These are phyloP conservation scores for Margarornis squamiger DNA, from an alignment of 2,797 vertebrate genomes.

Conservation along the genomic window DNA sequence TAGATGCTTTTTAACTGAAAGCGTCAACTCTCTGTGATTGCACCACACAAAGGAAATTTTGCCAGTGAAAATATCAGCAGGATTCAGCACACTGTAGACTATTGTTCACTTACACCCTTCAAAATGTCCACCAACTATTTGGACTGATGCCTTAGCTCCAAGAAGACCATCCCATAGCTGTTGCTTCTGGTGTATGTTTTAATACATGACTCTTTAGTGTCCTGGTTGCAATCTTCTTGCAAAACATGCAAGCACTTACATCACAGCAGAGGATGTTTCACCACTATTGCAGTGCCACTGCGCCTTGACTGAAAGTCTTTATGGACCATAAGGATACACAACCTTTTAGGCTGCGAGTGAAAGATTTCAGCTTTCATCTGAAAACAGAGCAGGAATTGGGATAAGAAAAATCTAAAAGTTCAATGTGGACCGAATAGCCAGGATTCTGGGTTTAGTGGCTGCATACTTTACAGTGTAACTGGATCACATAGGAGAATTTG, in stretches of 20 bases:
- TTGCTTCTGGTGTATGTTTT: neutral
- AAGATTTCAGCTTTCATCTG: neutral
- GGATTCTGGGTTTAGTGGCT: neutral
- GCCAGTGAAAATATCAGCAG: neutral
- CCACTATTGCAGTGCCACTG: neutral
- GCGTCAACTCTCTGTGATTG: neutral
- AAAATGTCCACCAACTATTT: neutral
- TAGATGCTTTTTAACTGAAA: neutral
- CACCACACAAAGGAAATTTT: neutral
- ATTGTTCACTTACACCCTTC: neutral
- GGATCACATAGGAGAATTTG: neutral
- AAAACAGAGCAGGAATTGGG: neutral
- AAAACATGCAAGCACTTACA: neutral
- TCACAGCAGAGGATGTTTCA: neutral
- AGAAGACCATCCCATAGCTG: neutral
- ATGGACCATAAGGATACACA: neutral
- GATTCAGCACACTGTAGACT: neutral
- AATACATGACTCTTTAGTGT: neutral
- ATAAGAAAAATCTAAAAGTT: neutral
- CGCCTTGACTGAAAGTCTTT: neutral
- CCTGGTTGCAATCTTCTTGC: neutral
- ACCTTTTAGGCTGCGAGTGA: neutral
- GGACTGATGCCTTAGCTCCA: neutral
- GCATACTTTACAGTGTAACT: neutral
- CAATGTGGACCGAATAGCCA: neutral